Base-by-base conservation (phyloP, 2,797 vertebrate genomes). In the Halcyon chelicuti region DNA sequence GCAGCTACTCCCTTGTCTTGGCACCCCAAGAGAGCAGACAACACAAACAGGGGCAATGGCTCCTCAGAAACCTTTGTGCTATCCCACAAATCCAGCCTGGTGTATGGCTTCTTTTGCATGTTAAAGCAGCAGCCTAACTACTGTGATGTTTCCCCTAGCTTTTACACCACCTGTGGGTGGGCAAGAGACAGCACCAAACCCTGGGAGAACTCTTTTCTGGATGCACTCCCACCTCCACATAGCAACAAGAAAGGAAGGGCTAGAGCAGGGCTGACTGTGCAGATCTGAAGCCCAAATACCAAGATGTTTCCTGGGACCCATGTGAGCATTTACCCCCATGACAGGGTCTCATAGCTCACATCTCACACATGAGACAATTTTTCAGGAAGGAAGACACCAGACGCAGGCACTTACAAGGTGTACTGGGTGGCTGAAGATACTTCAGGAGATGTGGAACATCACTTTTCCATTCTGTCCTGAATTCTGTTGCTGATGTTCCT, bases 311-410 rank as follows among this genome's bases (percentile, higher is more conserved):
- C 35, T 44, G 37, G 7, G 31, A 93, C 8, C 35, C 29, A 31
- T 0, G 0, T 26, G n/a, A 70, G 29, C 6, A 33, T 63, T 54
- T 63, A 26, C 8, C 6, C 5, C 6, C 0, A 0, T 70, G 35
- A 25, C 5, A 31, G 10, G 4, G 2, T 83, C 39, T 87, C 54
- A 28, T 23, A 85, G 31, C 19, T 94, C 57, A 57, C 33, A 42
- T 42, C 26, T 87, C 5, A 2, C 14, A 47, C 11, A 39, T 1
- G 0, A 2, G 14, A 1, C 54, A 26, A 74, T 74, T 90, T 93
- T 57, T 29, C 21, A 68, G 68, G 39, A 63, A 91, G 28, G 9
- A 74, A 67, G 35, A 39, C 23, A 79, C 49, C 20, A 52, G 16
- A 49, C 28, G 60, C 20, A 78, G 73, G 16, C 22, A 35, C 23